A percentile compares a stretch with the other conserved stretches of the same genome.
phyloP scores from a whole-genome alignment of 2,797 vertebrate genomes.

The Cynopterus sphinx region DNA sequence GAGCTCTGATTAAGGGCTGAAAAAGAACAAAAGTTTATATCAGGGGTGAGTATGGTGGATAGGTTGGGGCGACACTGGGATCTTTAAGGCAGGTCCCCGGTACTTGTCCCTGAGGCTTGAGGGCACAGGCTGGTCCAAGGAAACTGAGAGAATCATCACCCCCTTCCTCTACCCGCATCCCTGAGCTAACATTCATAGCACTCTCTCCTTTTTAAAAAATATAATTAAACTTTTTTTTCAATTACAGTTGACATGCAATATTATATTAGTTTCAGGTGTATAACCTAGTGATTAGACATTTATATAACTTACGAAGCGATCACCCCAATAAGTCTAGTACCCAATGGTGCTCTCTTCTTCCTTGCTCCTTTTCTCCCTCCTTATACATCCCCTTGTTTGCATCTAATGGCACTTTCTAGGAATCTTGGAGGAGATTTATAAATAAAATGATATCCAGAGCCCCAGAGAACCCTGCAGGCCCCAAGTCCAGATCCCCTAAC shows the following conservation, averaged over 20 bases:
- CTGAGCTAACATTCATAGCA: neutral
- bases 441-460: neutral
- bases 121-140: neutral
- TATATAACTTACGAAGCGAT: neutral
- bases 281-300: neutral
- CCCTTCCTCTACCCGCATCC: too few relatives aligned
- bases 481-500: neutral
- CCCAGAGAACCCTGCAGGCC: neutral
- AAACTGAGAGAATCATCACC: neutral
- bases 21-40: neutral
- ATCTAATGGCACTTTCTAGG: neutral
- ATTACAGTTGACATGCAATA: neutral
- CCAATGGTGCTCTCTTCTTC: neutral
- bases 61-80: neutral
- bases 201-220: neutral
- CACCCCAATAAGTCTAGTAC: neutral
- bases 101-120: neutral
- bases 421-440: constrained; percentile 28
- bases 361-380: neutral
- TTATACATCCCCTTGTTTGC: neutral
- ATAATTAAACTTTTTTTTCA: neutral
- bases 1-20: neutral
- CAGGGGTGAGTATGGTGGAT: neutral
- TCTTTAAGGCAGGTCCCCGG: neutral
- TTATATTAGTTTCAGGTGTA: neutral